Percentiles rank a stretch among this genome's conserved stretches.
Conservation (phyloP, 2,888 invertebrate genomes). For the Metacarcinus magister region DNA sequence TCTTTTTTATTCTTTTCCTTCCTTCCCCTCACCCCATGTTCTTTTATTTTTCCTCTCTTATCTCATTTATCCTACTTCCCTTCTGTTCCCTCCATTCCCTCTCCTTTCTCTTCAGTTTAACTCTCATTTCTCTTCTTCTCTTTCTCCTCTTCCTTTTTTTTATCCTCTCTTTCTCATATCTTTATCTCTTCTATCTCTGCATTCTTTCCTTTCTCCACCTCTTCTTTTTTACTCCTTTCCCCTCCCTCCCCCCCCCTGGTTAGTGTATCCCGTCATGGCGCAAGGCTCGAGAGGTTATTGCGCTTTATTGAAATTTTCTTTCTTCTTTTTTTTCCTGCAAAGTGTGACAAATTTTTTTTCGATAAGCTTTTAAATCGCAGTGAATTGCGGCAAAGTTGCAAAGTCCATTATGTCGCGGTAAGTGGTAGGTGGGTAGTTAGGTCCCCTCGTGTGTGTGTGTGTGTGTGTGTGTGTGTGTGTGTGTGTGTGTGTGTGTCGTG, state of each 20-base stretch:
- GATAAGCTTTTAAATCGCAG: neutral
- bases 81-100: no score
- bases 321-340: neutral
- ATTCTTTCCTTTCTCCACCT: no score
- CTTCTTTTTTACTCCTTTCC: neutral
- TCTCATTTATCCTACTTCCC: no score
- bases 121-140: constrained; percentile 4
- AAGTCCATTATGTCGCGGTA: neutral
- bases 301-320: neutral
- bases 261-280: neutral
- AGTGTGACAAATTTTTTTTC: neutral
- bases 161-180: no score
- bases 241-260: neutral
- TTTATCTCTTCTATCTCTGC: neutral
- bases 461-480: no score
- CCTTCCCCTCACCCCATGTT: no score
- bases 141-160: neutral
- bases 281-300: neutral
- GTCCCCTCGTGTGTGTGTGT: no score
- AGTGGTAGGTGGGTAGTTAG: neutral
- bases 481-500: no score
- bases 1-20: no score
- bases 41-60: no score
- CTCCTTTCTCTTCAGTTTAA: neutral
- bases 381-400: neutral